A percentile compares a stretch with the other conserved stretches of the same genome.
Evolutionary conservation across 2,888 invertebrate genomes (phyloP).

Genomic region (Apantesis nais): DNA sequence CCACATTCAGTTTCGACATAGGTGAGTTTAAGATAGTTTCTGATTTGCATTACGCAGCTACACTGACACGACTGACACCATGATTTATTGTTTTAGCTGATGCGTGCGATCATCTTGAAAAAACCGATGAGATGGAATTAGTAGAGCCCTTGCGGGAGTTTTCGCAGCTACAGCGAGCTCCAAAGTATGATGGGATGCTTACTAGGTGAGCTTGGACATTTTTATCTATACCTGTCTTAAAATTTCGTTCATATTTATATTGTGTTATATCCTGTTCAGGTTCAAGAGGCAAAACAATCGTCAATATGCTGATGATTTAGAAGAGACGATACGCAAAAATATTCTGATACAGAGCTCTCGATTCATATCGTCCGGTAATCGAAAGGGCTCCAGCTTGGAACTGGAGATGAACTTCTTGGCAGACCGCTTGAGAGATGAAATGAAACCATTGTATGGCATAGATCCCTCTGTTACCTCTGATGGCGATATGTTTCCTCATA

Average conservation of each 20-base stretch:
- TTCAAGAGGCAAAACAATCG: conserved; percentile 59
- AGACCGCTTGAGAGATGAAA: conserved; percentile 40
- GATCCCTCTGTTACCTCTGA: background rate
- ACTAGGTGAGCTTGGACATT: conserved; percentile 44
- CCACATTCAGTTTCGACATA: conserved; percentile 57
- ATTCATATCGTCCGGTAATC: conserved; percentile 67
- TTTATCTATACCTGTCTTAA: background rate
- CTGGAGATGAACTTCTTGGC: conserved; percentile 44
- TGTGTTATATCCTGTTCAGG: conserved; percentile 43
- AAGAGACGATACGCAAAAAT: conserved; percentile 72
- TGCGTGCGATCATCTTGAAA: conserved; percentile 57
- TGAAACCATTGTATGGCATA: conserved; percentile 23
- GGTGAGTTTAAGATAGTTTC: conserved; percentile 45
- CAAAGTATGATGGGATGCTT: conserved; percentile 55
- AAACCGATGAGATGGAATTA: conserved; percentile 23
- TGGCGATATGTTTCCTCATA: conserved; percentile 52
- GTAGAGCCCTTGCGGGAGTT: conserved; percentile 77
- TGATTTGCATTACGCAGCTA: background rate
- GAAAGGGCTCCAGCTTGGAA: conserved; percentile 67
- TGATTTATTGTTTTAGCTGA: conserved; percentile 46
- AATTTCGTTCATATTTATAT: background rate
- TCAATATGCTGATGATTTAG: conserved; percentile 61
- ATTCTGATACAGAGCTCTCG: conserved; percentile 63
- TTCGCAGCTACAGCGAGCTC: conserved; percentile 62
- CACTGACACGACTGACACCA: background rate